Base-by-base conservation (phyloP, 2,888 invertebrate genomes). In the Plusia festucae region DNA sequence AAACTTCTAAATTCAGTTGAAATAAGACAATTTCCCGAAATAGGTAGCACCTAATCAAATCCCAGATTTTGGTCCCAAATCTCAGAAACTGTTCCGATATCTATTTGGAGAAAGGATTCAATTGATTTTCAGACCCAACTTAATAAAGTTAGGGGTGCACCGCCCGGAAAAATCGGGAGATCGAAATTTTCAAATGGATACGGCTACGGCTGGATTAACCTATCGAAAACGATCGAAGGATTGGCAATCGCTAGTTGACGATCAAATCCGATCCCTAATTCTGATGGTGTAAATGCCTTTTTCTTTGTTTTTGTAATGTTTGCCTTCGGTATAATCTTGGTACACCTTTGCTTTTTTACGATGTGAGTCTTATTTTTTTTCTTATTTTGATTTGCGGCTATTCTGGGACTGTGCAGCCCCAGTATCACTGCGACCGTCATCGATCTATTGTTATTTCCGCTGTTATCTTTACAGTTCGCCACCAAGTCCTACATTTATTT, bases 131-230 rank as follows among this genome's bases (percentile, higher is more conserved):
- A 46, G 61, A 64, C 67, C 73, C 69, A 49, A 72, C 68, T 66
- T 72, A 79, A 82, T 80, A 79, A 82, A 76, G 68, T 82, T 72
- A 73, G 70, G 63, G 63, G 34, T 60, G 57, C 55, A 73, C 46
- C 49, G 61, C 60, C 69, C 82, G 62, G 67, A 76, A 81, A 81
- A 81, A 73, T 65, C 59, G 67, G 46, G 57, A 68, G 60, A 53
- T 72, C 65, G 58, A 70, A 49, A 73, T 44, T 65, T 70, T 67
- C 61, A 60, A 79, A 70, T 62, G 62, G 71, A 63, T 67, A 73
- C 64, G 61, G 61, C 65, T 55, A 54, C 56, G 65, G 58, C 59
- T 56, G 71, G 70, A 72, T 80, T 76, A 70, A 73, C 71, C 65
- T 64, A 73, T 76, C 79, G 62, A 73, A 70, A 67, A 60, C 73